A percentile compares a stretch with the other conserved stretches of the same genome.
Evolutionary conservation across 2,113 vertebrate species (phyloP).

Genomic region (Ceratotherium simum): DNA sequence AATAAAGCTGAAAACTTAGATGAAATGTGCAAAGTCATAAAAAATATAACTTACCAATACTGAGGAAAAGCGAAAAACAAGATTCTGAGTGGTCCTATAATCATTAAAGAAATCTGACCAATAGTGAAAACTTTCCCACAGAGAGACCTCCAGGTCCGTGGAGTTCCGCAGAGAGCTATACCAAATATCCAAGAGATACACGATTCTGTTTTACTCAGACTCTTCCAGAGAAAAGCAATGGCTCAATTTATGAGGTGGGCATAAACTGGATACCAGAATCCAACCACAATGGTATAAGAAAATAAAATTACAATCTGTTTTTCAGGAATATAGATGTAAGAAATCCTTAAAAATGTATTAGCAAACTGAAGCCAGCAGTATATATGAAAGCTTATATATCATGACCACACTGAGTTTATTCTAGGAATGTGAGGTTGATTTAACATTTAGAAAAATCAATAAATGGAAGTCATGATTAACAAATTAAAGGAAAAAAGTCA

Average conservation of each 20-base stretch:
- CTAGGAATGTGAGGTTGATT: neutral
- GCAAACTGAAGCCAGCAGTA: neutral
- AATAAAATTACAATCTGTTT: neutral
- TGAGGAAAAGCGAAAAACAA: conserved; percentile 5
- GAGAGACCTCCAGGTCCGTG: neutral
- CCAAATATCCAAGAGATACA: neutral
- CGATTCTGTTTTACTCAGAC: neutral
- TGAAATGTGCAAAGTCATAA: neutral
- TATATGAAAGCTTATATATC: neutral
- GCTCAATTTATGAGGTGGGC: neutral
- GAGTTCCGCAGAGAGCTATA: neutral
- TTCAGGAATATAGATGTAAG: neutral
- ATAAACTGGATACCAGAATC: neutral
- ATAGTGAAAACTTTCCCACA: neutral
- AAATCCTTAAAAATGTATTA: neutral
- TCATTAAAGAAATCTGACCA: neutral
- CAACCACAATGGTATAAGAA: neutral
- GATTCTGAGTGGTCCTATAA: neutral
- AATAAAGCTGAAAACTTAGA: conserved; percentile 41
- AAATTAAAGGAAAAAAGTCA: neutral
- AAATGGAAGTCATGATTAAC: neutral
- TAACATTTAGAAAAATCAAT: neutral
- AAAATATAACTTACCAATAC: neutral
- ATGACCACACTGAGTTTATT: neutral
- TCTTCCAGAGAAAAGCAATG: neutral